These are phyloP conservation scores for Notamacropus eugenii DNA, from an alignment of 2,797 vertebrate genomes.

Conservation along the genomic window DNA sequence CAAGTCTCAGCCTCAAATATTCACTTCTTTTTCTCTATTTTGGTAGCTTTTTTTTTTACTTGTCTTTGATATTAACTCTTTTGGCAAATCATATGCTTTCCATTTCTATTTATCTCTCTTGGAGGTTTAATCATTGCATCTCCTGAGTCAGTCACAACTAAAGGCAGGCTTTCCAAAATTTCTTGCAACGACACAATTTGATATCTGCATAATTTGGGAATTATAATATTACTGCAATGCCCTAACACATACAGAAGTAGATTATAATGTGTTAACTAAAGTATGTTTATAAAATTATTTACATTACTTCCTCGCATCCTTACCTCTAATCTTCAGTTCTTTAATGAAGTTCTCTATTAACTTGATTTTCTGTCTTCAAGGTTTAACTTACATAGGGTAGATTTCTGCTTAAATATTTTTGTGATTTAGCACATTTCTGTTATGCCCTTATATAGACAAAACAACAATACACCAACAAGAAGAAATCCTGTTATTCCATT, in stretches of 20 bases:
- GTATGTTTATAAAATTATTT: not conserved
- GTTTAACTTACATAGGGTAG: not conserved
- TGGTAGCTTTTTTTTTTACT: not conserved
- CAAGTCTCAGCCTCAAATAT: not conserved
- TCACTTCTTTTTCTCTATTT: not conserved
- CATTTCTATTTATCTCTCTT: not conserved
- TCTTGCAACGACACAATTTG: not conserved
- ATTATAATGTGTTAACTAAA: not conserved
- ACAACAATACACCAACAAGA: not conserved
- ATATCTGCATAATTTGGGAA: not conserved
- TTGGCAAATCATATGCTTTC: not conserved
- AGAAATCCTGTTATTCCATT: not conserved
- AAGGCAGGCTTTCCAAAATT: not conserved
- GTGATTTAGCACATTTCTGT: not conserved
- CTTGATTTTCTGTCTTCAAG: not conserved
- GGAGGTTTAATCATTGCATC: not conserved
- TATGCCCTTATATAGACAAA: not conserved
- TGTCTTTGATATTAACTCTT: not conserved
- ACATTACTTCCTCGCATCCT: not conserved
- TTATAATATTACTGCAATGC: not conserved
- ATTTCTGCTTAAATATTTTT: not conserved
- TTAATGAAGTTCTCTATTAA: not conserved
- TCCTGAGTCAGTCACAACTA: not conserved
- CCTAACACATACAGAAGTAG: not conserved
- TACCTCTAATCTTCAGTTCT: not conserved